phyloP scores from a whole-genome alignment of 1,140 invertebrate genomes.

The Drosophila elegans region DNA sequence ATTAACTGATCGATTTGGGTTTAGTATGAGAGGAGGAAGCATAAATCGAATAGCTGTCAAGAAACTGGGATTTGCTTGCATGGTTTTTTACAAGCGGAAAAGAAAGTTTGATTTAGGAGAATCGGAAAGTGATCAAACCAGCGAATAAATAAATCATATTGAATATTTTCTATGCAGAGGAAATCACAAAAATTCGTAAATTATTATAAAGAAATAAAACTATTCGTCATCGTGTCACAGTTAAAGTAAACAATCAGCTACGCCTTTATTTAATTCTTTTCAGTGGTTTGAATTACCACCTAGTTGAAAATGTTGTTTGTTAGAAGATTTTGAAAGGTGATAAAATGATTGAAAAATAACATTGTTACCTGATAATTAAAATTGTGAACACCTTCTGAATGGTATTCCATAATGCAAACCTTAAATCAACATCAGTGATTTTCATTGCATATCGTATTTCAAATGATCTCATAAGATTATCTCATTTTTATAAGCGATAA shows the following conservation, averaged over 20 bases:
- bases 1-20: constrained; percentile 18
- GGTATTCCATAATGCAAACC: too few species aligned
- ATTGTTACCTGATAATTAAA: background rate
- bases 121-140: constrained; percentile 14
- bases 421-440: background rate
- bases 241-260: too few species aligned
- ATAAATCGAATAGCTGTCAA: constrained; percentile 15
- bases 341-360: background rate
- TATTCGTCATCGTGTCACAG: background rate
- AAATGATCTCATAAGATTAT: constrained; percentile 32
- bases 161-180: background rate
- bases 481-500: background rate
- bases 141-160: background rate
- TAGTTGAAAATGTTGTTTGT: background rate
- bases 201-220: background rate
- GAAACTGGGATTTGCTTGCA: background rate
- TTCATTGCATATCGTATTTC: background rate
- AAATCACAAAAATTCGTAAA: background rate
- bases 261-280: too few species aligned
- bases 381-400: background rate
- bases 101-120: constrained; percentile 45
- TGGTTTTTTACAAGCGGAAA: constrained; percentile 30
- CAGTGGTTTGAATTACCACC: too few species aligned
- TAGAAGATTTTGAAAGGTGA: background rate
- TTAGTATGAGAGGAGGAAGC: constrained; percentile 8